Conservation (phyloP, 92 coral and sea anemone genomes). For the Epizoanthus rinbou region DNA sequence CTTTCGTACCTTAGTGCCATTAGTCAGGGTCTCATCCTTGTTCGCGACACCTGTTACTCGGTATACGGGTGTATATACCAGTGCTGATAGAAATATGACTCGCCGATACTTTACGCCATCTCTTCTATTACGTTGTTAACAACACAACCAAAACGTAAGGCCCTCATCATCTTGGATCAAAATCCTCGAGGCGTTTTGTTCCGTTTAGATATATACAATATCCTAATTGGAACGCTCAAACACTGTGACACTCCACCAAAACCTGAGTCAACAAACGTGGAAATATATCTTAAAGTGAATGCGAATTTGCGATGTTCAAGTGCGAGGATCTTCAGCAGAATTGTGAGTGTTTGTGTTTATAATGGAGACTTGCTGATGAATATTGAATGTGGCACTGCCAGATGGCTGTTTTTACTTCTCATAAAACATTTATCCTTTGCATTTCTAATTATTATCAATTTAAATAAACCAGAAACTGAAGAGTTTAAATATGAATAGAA, state of each 20-base stretch:
- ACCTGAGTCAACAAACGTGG: neutral
- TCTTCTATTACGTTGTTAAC: too few species aligned
- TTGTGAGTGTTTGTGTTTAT: neutral
- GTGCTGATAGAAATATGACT: neutral
- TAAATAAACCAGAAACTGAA: neutral
- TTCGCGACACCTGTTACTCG: neutral
- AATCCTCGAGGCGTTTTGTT: too few species aligned
- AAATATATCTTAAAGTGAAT: neutral
- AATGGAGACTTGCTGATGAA: neutral
- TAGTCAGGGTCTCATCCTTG: neutral
- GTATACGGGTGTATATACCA: neutral
- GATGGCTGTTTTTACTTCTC: neutral
- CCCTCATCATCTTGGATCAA: too few species aligned
- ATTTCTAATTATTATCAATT: neutral
- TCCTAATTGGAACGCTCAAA: neutral
- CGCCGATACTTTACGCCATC: neutral
- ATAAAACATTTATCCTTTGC: conserved; percentile 10
- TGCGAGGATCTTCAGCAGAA: neutral
- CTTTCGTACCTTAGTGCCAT: neutral
- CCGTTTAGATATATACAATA: too few species aligned
- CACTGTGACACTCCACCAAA: neutral
- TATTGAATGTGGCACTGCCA: neutral
- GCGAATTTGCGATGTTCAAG: neutral
- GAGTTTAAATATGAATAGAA: too few species aligned
- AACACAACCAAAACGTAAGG: too few species aligned